Evolutionary conservation across 1,140 invertebrate species (phyloP).

Genomic region (Pogonus chalceus): DNA sequence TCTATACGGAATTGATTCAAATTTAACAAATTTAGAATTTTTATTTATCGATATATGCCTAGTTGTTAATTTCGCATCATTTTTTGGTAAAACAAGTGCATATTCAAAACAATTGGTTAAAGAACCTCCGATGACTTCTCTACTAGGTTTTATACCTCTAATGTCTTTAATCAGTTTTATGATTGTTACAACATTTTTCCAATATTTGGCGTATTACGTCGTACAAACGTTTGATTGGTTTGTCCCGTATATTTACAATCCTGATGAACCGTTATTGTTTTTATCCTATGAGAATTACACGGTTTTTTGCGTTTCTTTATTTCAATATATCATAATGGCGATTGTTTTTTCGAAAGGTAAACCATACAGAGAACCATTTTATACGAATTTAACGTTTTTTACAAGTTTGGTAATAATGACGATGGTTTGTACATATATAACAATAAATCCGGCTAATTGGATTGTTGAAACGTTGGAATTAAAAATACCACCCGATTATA

Average conservation of each 20-base stretch:
- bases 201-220: conserved; percentile 53
- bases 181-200: conserved; percentile 54
- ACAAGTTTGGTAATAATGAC: conserved; percentile 53
- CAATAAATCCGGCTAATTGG: conserved; percentile 55
- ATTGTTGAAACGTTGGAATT: conserved; percentile 52
- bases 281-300: conserved; percentile 72
- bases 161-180: conserved; percentile 64
- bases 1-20: conserved; percentile 74
- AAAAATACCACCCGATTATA: conserved; percentile 49
- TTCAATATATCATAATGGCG: conserved; percentile 88
- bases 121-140: conserved; percentile 57
- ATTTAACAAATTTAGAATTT: conserved; percentile 74
- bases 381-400: conserved; percentile 64
- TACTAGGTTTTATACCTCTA: conserved; percentile 54
- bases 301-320: conserved; percentile 79
- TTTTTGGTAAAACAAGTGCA: conserved; percentile 72
- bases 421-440: conserved; percentile 56
- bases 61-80: conserved; percentile 71
- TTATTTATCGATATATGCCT: conserved; percentile 74
- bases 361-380: conserved; percentile 76
- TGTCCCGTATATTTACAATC: conserved; percentile 40
- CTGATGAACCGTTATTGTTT: conserved; percentile 38
- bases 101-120: conserved; percentile 56
- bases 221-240: conserved; percentile 67
- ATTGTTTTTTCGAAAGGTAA: conserved; percentile 84